A percentile compares a stretch with the other conserved stretches of the same genome.
These are phyloP conservation scores for Xiphorhynchus elegans DNA, from an alignment of 2,113 vertebrate species.

Conservation along the genomic window DNA sequence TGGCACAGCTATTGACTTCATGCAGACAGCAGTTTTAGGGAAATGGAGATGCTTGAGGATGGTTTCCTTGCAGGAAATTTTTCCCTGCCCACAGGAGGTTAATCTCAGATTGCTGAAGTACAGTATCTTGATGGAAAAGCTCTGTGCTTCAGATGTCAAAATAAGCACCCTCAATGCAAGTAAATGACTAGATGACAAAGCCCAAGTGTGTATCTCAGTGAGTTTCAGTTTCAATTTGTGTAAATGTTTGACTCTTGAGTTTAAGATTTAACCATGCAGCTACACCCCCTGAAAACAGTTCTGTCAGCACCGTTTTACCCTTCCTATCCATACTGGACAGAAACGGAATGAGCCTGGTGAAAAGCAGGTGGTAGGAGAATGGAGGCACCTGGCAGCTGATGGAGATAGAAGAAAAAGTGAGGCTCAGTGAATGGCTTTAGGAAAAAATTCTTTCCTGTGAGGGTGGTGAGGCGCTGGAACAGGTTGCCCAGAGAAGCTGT, in stretches of 20 bases:
- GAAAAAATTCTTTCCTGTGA: not conserved
- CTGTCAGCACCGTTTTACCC: not conserved
- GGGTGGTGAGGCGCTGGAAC: not conserved
- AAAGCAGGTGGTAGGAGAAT: not conserved
- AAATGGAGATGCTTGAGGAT: not conserved
- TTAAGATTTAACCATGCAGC: not conserved
- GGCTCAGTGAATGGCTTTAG: not conserved
- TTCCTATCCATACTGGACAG: not conserved
- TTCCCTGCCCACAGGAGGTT: not conserved
- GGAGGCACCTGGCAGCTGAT: not conserved
- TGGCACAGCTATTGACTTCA: not conserved
- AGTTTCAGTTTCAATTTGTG: not conserved
- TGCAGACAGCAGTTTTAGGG: not conserved
- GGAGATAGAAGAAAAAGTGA: not conserved
- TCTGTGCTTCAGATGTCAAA: not conserved
- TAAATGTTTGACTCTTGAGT: not conserved
- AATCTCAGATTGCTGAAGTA: not conserved
- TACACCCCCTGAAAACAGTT: not conserved
- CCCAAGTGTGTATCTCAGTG: not conserved
- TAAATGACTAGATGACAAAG: not conserved
- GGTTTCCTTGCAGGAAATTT: not conserved
- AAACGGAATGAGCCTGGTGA: not conserved
- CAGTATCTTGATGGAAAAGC: not conserved
- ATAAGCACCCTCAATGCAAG: not conserved
- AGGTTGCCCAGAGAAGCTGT: not conserved